Percentiles rank a stretch among this genome's conserved stretches.
These are phyloP conservation scores for Macrosiphum euphorbiae DNA, from an alignment of 2,888 invertebrate genomes.

Conservation along the genomic window DNA sequence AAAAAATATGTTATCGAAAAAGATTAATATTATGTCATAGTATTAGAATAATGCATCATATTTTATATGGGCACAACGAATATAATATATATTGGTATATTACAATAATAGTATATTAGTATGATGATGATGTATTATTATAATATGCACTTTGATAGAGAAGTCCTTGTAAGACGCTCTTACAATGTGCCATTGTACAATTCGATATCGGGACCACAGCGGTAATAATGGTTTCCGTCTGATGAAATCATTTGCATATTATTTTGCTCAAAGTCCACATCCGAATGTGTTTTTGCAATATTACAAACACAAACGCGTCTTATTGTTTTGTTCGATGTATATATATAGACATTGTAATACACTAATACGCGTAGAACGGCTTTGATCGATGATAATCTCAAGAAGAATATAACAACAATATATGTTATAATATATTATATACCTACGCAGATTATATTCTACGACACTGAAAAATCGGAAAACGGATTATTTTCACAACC, in stretches of 20 bases:
- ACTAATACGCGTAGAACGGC: background rate
- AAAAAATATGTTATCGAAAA: background rate
- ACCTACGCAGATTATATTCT: background rate
- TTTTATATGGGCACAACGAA: background rate
- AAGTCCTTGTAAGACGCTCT: background rate
- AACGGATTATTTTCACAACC: background rate
- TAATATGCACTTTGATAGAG: background rate
- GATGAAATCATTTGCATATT: conserved; percentile 36
- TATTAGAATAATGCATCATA: background rate
- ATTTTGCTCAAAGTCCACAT: conserved; percentile 1
- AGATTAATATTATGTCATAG: background rate
- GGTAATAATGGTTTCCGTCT: conserved; percentile 27
- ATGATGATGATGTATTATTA: background rate
- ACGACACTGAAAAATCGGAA: background rate
- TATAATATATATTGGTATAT: background rate
- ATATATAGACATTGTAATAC: background rate
- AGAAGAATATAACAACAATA: background rate
- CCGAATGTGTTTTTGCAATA: conserved; percentile 19
- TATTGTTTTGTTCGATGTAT: background rate
- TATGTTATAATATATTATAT: background rate
- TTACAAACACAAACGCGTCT: background rate
- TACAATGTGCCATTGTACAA: conserved; percentile 26
- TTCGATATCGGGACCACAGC: conserved; percentile 4
- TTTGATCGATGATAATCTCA: background rate
- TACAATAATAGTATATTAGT: conserved; percentile 1